phyloP scores from a whole-genome alignment of 2,888 invertebrate species.

The Acholoe squamosa region DNA sequence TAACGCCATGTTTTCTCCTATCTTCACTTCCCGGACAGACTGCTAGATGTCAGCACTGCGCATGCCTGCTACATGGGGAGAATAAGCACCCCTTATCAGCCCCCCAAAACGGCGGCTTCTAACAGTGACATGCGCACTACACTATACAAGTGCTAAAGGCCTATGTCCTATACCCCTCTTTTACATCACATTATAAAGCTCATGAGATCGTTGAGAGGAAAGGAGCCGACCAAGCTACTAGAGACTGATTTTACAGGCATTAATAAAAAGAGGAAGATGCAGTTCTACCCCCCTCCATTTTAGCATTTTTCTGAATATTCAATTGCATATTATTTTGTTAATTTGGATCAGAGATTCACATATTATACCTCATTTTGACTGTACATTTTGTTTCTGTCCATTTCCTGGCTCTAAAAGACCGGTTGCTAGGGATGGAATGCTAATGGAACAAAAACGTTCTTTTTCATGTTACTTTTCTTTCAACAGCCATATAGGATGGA shows the following conservation, averaged over 20 bases:
- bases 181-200: neutral
- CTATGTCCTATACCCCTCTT: neutral
- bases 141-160: neutral
- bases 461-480: no score
- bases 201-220: neutral
- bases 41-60: slow-evolving; percentile 23
- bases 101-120: neutral
- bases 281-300: neutral
- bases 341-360: no score
- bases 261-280: neutral
- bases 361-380: no score
- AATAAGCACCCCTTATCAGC: neutral
- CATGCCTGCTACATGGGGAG: neutral
- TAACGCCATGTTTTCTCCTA: neutral
- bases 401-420: no score
- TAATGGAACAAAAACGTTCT: no score
- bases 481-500: no score
- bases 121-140: neutral
- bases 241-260: neutral
- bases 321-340: no score
- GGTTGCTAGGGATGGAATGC: no score
- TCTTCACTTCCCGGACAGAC: neutral
- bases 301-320: no score
- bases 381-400: no score
- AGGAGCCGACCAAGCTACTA: neutral